These are phyloP conservation scores for Sebastes minor DNA, from an alignment of 2,797 vertebrate species.

Conservation along the genomic window DNA sequence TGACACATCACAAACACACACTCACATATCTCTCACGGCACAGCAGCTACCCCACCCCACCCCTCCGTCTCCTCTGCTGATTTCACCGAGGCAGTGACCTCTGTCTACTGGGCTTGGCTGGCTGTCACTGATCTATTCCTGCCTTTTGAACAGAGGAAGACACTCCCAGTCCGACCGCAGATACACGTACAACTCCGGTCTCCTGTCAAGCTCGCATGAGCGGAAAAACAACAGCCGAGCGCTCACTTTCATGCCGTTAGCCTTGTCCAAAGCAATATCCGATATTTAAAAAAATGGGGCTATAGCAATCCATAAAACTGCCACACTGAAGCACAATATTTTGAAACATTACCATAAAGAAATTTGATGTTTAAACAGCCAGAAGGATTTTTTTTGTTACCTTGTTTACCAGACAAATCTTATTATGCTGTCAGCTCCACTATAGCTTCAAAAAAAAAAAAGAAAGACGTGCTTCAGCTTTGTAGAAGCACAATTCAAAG, in stretches of 20 bases:
- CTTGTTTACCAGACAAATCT: constrained; percentile 50
- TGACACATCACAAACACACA: constrained; percentile 49
- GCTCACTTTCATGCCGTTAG: constrained; percentile 39
- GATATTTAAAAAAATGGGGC: constrained; percentile 21
- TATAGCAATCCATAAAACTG: constrained; percentile 46
- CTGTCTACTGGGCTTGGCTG: constrained; percentile 73
- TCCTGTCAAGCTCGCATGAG: constrained; percentile 56
- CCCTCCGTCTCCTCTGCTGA: constrained; percentile 47
- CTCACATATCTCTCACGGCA: constrained; percentile 35
- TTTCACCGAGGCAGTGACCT: constrained; percentile 69
- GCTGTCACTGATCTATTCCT: constrained; percentile 76
- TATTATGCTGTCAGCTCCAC: constrained; percentile 63
- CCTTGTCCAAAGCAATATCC: constrained; percentile 52
- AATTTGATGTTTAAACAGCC: constrained; percentile 42
- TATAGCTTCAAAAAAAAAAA: neutral
- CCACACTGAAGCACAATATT: constrained; percentile 14
- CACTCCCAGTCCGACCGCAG: constrained; percentile 59
- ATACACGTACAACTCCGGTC: constrained; percentile 53
- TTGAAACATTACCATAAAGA: constrained; percentile 45
- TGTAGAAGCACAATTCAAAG: constrained; percentile 51
- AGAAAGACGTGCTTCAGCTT: constrained; percentile 40
- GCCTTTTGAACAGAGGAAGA: constrained; percentile 68
- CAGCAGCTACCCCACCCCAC: neutral
- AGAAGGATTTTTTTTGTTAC: constrained; percentile 30
- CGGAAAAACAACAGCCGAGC: constrained; percentile 45